Evolutionary conservation across 2,113 vertebrate genomes (phyloP), one percentile per base, ranked within the genome.

Genomic region (Pterophyllum scalare): DNA sequence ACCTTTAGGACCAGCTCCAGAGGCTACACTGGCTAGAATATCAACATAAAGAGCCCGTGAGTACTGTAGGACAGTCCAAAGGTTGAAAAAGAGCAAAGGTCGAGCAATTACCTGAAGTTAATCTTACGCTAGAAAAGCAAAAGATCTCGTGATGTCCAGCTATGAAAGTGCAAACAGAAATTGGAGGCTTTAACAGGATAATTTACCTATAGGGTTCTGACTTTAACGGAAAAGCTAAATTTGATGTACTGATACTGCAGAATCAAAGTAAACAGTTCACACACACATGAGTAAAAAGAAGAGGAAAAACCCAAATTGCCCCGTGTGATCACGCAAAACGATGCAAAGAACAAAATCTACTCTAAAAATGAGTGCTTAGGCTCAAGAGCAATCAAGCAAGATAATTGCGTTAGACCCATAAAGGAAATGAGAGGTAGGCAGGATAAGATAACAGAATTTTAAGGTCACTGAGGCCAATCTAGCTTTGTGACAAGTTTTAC

Each of bases 1-100:
- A 95, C 90, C 94, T 93, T 82, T 20, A 80, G 26, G 76, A 79
- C 49, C 59, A n/a, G 59, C 14, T 81, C 77, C 87, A 54, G 72
- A 83, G 58, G 83, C 85, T 75, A 20, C 86, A 79, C 92, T 90
- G 87, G 14, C 74, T 6, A 28, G 9, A 60, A 35, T 14, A 20
- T 3, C 17, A 22, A 65, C 14, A 65, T 4, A 7, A 83, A 82
- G 76, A 87, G 77, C 28, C 74, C 76, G 79, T 8, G 61, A 86
- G 54, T 2, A 12, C 38, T 10, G 33, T 9, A 22, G 80, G 20
- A 38, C 4, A 20, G 92, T 90, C 35, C 91, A 94, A 95, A 96
- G 93, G 89, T 91, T 91, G 83, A 13, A 58, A 33, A 75, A 10
- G 93, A 70, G 82, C 95, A 96, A 94, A 95, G 95, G 94, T 96